phyloP scores from a whole-genome alignment of 2,113 vertebrate species.

The Pelecanus crispus region DNA sequence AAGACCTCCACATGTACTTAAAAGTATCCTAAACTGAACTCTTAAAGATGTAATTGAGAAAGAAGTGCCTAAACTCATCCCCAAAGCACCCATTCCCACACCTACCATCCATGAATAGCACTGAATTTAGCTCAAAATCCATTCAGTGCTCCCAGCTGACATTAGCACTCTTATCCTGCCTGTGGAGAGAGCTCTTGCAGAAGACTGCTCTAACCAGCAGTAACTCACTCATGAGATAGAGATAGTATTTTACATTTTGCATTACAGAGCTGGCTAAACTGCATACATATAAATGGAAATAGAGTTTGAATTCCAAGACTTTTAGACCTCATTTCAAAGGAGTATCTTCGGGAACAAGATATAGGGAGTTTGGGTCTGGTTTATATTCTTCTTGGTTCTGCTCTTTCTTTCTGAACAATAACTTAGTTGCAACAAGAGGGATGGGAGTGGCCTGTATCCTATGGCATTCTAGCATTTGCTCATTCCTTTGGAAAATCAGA shows the following conservation, averaged over 20 bases:
- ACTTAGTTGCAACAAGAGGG: not conserved
- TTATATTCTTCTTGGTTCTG: not conserved
- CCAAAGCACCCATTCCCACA: not conserved
- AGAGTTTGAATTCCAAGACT: not conserved
- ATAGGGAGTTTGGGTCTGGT: not conserved
- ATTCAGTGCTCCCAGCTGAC: slow-evolving; percentile 12
- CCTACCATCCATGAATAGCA: not conserved
- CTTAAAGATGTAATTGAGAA: not conserved
- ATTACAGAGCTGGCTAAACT: not conserved
- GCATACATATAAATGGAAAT: not conserved
- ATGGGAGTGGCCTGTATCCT: not conserved
- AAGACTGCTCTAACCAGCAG: not conserved
- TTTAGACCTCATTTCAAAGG: not conserved
- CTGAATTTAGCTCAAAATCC: not conserved
- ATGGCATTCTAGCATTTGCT: not conserved
- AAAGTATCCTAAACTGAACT: not conserved
- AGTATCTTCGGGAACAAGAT: not conserved
- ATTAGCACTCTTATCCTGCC: not conserved
- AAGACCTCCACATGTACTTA: not conserved
- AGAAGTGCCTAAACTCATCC: not conserved
- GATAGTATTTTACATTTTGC: not conserved
- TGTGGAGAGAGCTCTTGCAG: not conserved
- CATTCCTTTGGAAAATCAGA: not conserved
- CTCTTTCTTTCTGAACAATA: not conserved
- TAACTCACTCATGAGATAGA: not conserved